Evolutionary conservation across 2,888 invertebrate species (phyloP).

Genomic region (Caenorhabditis wallacei): DNA sequence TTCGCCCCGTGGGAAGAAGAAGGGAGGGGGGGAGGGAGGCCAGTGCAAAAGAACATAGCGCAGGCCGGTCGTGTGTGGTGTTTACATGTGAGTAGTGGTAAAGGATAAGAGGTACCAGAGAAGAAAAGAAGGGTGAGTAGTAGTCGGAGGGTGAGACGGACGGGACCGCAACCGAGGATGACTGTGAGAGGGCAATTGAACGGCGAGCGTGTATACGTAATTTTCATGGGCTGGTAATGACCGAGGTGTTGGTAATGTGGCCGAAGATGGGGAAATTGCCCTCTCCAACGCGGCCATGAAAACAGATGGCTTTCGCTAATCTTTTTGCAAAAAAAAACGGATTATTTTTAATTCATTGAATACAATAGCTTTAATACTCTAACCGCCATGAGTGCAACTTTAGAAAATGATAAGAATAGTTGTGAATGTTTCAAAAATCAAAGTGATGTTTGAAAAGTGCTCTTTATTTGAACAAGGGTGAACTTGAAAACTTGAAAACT

Average conservation of each 20-base stretch:
- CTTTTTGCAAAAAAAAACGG: no score
- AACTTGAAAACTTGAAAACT: no score
- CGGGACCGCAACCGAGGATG: constrained; percentile 4
- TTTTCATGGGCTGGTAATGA: background rate
- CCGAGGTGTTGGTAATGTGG: background rate
- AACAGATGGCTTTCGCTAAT: background rate
- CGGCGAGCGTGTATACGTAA: background rate
- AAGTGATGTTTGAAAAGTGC: no score
- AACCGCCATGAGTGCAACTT: no score
- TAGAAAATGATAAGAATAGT: no score
- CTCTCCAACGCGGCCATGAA: background rate
- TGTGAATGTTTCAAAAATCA: no score
- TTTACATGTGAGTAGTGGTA: constrained; percentile 26
- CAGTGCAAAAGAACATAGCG: constrained; percentile 41
- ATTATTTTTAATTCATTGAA: no score
- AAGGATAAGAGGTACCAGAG: constrained; percentile 5
- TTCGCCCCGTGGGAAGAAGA: constrained; percentile 1
- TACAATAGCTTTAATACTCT: no score
- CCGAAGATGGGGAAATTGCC: background rate
- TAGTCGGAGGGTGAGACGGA: no score
- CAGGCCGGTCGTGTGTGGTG: constrained; percentile 12
- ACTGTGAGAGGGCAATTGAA: constrained; percentile 28
- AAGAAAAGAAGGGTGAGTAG: background rate
- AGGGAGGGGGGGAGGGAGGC: no score
- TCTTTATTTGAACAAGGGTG: no score